These are phyloP conservation scores for Triplophysa tibetana DNA, from an alignment of 2,113 vertebrate genomes.

Conservation along the genomic window DNA sequence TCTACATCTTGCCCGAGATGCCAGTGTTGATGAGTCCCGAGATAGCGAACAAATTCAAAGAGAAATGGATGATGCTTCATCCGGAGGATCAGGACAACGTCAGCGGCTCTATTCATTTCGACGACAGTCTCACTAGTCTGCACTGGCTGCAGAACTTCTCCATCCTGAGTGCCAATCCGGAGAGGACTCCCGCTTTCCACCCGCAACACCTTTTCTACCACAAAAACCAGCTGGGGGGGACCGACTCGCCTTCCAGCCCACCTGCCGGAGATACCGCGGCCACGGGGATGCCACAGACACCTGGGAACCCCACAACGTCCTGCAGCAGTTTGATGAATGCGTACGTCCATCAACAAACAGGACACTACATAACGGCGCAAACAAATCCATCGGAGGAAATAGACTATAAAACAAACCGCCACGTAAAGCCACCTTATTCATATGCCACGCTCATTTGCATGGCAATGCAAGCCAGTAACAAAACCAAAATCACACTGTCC, in stretches of 20 bases:
- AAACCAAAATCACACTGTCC: slow-evolving; percentile 81
- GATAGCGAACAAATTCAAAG: slow-evolving; percentile 72
- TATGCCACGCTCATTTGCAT: slow-evolving; percentile 86
- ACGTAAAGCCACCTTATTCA: slow-evolving; percentile 82
- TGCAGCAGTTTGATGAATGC: slow-evolving; percentile 62
- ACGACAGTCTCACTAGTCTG: slow-evolving; percentile 85
- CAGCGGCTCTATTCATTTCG: slow-evolving; percentile 66
- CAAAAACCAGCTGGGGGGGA: slow-evolving; percentile 63
- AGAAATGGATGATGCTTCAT: slow-evolving; percentile 71
- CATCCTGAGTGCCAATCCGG: slow-evolving; percentile 76
- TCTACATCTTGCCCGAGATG: slow-evolving; percentile 64
- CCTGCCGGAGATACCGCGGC: slow-evolving; percentile 80
- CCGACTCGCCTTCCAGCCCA: slow-evolving; percentile 79
- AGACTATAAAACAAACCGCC: slow-evolving; percentile 79
- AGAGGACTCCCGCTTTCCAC: slow-evolving; percentile 64
- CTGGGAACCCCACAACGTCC: slow-evolving; percentile 73
- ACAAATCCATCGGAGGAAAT: slow-evolving; percentile 68
- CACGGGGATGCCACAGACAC: slow-evolving; percentile 71
- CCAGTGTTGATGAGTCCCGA: slow-evolving; percentile 75
- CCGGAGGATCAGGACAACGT: slow-evolving; percentile 65
- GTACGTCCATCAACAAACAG: slow-evolving; percentile 55
- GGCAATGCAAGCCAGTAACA: slow-evolving; percentile 84
- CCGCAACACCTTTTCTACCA: slow-evolving; percentile 65
- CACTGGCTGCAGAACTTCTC: slow-evolving; percentile 88
- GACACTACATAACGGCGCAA: slow-evolving; percentile 59